Evolutionary conservation across 2,888 invertebrate species (phyloP).

Genomic region (Dryobota labecula): DNA sequence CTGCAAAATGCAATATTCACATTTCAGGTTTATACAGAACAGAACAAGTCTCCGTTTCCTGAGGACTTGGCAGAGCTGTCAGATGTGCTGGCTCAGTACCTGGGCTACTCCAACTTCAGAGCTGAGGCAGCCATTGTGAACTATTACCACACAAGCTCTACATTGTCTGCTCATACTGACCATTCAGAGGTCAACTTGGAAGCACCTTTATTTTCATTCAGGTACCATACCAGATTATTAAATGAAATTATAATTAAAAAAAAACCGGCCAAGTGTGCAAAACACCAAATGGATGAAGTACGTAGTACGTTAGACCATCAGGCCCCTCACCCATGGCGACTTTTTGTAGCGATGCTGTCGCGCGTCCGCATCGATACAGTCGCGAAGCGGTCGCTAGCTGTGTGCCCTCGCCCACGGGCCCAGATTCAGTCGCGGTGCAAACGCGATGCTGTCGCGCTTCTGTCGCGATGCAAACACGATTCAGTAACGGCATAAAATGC

Average conservation of each 20-base stretch:
- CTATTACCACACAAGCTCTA: conserved; percentile 98
- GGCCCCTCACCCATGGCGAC: too few relatives aligned
- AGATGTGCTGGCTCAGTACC: conserved; percentile 90
- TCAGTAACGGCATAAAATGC: too few relatives aligned
- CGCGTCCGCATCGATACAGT: too few relatives aligned
- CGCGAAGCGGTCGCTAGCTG: too few relatives aligned
- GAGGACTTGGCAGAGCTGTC: conserved; percentile 92
- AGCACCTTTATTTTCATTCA: conserved; percentile 97
- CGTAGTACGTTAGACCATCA: too few relatives aligned
- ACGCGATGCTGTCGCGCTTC: too few relatives aligned
- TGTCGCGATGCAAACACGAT: too few relatives aligned
- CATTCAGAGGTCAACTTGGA: conserved; percentile 96
- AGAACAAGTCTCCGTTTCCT: conserved; percentile 93
- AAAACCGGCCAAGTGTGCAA: too few relatives aligned
- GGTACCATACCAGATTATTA: conserved; percentile 2
- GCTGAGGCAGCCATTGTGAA: conserved; percentile 99
- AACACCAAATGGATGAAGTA: too few relatives aligned
- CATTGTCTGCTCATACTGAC: conserved; percentile 98
- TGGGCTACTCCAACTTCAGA: conserved; percentile 91
- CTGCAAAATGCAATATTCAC: not conserved
- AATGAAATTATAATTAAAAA: not conserved
- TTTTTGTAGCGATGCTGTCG: too few relatives aligned
- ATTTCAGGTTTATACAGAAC: conserved; percentile 93
- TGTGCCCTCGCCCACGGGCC: too few relatives aligned
- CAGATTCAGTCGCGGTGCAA: too few relatives aligned